These are phyloP conservation scores for Neodiprion lecontei DNA, from an alignment of 1,140 invertebrate species.

Conservation along the genomic window DNA sequence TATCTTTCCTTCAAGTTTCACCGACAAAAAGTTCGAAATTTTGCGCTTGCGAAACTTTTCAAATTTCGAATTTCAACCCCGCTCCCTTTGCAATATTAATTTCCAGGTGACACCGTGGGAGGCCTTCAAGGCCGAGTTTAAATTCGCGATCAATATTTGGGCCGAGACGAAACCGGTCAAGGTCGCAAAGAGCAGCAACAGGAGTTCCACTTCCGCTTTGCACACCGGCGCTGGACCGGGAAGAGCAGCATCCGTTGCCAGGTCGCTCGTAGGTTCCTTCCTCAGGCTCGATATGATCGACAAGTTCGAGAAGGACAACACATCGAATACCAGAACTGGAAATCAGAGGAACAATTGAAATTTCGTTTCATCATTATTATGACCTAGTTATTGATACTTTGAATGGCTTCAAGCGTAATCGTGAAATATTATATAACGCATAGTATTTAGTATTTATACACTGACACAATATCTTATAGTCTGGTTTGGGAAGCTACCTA, in stretches of 20 bases:
- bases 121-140: slow-evolving; percentile 68
- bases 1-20: too few relatives aligned
- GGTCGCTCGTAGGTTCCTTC: slow-evolving; percentile 51
- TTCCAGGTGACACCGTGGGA: slow-evolving; percentile 67
- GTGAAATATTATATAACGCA: too few relatives aligned
- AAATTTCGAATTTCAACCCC: not conserved
- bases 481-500: too few relatives aligned
- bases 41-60: too few relatives aligned
- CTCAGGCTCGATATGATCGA: slow-evolving; percentile 49
- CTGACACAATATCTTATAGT: too few relatives aligned
- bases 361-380: too few relatives aligned
- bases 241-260: slow-evolving; percentile 38
- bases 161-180: slow-evolving; percentile 68
- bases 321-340: slow-evolving; percentile 38
- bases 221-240: slow-evolving; percentile 9
- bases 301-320: slow-evolving; percentile 50
- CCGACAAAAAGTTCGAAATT: too few relatives aligned
- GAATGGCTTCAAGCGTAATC: too few relatives aligned
- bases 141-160: slow-evolving; percentile 70
- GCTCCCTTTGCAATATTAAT: not conserved
- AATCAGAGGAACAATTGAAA: slow-evolving; percentile 31
- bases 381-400: too few relatives aligned
- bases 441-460: too few relatives aligned
- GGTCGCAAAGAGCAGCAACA: slow-evolving; percentile 43
- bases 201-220: slow-evolving; percentile 14